Base-by-base conservation (phyloP, 2,113 vertebrate genomes). In the Platichthys stellatus region DNA sequence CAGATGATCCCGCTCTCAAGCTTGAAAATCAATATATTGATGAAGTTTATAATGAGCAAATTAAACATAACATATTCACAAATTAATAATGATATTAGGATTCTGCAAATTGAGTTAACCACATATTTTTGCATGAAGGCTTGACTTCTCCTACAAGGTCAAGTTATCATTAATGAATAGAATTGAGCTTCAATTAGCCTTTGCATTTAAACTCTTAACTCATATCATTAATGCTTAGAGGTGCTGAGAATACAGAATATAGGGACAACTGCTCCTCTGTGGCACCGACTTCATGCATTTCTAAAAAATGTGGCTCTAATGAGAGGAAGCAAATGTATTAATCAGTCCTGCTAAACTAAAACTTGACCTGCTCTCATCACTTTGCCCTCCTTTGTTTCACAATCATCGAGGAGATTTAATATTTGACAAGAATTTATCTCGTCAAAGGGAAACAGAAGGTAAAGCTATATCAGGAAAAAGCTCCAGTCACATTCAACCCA, bases 381-480 rank as follows among this genome's bases (percentile, higher is more conserved):
- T n/a, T 45, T 58, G 35, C 28, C 62, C 18, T 58, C 45, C 64
- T 40, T 66, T 15, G 40, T 26, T 23, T 62, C n/a, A 62, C 53
- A 24, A 56, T 38, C 59, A 23, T 60, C 2, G 3, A 51, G 8
- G 78, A 68, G 15, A 72, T 65, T 57, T 65, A 63, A 83, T 56
- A 76, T 80, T 57, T 28, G 57, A 70, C 49, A 56, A 6, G 12
- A 70, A 67, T 15, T 24, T 15, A 69, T 81, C 38, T 40, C 40
- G 21, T 66, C 6, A 31, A 73, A 78, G 35, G 12, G 28, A 20
- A 40, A 54, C n/a, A 56, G 11, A 15, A 20, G 6, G 51, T 53
- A 17, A 49, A 49, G 5, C 45, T 49, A 49, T 3, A 47, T 1
- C 45, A 47, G 45, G 17, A 47, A 15, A 13, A 38, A 14, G 28